A percentile compares a stretch with the other conserved stretches of the same genome.
Conservation (phyloP, 1,140 invertebrate species). For the Gonatopus flavifemur region DNA sequence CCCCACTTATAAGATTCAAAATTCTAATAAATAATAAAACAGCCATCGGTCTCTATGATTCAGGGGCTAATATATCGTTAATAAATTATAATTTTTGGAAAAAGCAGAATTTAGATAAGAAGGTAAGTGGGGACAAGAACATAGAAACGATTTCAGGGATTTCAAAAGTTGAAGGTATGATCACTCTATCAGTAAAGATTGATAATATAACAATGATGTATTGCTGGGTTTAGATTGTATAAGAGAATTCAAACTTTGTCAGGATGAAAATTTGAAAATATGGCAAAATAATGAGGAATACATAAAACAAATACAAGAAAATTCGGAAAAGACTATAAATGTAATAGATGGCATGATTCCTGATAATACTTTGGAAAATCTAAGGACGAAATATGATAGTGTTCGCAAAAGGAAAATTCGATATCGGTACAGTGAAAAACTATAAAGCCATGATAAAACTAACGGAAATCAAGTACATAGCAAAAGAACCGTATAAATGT, state of each 20-base stretch:
- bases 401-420: no score
- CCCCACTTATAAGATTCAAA: slow-evolving; percentile 19
- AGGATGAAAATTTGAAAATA: slow-evolving; percentile 19
- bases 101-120: neutral
- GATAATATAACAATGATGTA: slow-evolving; percentile 9
- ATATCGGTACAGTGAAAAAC: slow-evolving; percentile 2
- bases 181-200: slow-evolving; percentile 8
- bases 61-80: slow-evolving; percentile 15
- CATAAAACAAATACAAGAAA: neutral
- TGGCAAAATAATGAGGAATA: neutral
- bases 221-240: slow-evolving; percentile 16
- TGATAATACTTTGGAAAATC: neutral
- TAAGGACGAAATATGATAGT: slow-evolving; percentile 2
- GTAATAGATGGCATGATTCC: neutral
- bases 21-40: slow-evolving; percentile 4
- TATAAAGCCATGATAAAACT: slow-evolving; percentile 17
- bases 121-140: slow-evolving; percentile 6
- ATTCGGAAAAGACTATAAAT: neutral
- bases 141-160: slow-evolving; percentile 6
- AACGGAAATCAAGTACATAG: slow-evolving; percentile 18
- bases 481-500: slow-evolving; percentile 22
- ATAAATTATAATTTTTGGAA: slow-evolving; percentile 12
- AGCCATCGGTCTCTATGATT: slow-evolving; percentile 13
- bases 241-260: no score
- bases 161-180: slow-evolving; percentile 4